A percentile compares a stretch with the other conserved stretches of the same genome.
Conservation (phyloP, 2,113 vertebrate species). For the Microcebus tavaratra region DNA sequence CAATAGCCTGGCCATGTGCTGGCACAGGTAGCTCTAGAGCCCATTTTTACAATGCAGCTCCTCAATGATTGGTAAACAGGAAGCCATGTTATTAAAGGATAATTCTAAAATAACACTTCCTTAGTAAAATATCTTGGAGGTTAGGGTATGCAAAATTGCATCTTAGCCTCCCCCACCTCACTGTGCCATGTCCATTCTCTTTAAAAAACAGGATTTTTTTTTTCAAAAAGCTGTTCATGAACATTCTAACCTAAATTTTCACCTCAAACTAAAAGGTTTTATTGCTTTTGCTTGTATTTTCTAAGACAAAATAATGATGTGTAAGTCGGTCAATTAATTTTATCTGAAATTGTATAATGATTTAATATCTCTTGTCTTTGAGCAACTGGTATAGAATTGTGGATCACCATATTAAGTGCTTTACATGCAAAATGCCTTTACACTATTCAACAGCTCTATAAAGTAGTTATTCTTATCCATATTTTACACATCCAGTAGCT, state of each 20-base stretch:
- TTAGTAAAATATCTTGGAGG: neutral
- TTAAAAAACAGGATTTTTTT: neutral
- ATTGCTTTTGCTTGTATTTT: neutral
- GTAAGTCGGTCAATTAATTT: neutral
- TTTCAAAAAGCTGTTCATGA: neutral
- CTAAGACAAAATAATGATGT: neutral
- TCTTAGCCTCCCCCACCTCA: neutral
- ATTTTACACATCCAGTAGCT: neutral
- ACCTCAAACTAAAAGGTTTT: neutral
- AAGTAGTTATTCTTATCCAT: neutral
- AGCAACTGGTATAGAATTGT: neutral
- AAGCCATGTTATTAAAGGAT: neutral
- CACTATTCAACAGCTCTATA: neutral
- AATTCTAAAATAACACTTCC: neutral
- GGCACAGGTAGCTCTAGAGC: rapidly evolving
- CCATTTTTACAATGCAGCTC: neutral
- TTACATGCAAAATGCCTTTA: neutral
- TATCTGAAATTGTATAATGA: neutral
- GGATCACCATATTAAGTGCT: neutral
- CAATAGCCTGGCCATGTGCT: neutral
- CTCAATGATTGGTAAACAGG: rapidly evolving
- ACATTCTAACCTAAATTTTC: neutral
- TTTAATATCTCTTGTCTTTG: neutral
- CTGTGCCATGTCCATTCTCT: neutral
- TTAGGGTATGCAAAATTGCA: neutral